These are phyloP conservation scores for Ophioderma brevispina DNA, from an alignment of 35 echinoderm and acorn worm genomes.

Conservation along the genomic window DNA sequence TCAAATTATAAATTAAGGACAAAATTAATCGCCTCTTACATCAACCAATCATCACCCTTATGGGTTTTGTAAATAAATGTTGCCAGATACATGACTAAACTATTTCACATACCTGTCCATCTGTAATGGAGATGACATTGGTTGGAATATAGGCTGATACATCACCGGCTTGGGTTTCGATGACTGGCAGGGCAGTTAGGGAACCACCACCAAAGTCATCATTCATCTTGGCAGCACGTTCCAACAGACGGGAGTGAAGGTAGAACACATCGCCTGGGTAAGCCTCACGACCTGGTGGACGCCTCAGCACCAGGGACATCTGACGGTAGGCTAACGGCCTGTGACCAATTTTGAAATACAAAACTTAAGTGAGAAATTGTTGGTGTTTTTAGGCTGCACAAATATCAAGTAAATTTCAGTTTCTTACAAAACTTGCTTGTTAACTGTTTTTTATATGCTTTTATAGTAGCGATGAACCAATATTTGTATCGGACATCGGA, in stretches of 20 bases:
- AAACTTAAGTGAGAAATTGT: neutral
- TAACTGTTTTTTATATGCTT: too few species aligned
- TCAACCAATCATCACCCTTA: too few species aligned
- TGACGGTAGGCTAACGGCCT: slow-evolving; percentile 99
- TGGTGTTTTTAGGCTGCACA: neutral
- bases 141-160: slow-evolving; percentile 99
- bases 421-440: too few species aligned
- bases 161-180: slow-evolving; percentile 99
- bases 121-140: slow-evolving; percentile 99
- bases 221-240: slow-evolving; percentile 98
- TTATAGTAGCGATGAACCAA: too few species aligned
- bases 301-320: slow-evolving; percentile 95
- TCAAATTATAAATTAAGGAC: too few species aligned
- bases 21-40: too few species aligned
- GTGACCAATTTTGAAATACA: too few species aligned
- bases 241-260: slow-evolving; percentile 96
- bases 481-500: too few species aligned
- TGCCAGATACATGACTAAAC: too few species aligned
- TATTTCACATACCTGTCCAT: slow-evolving; percentile 96
- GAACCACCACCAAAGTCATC: slow-evolving; percentile 96
- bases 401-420: neutral
- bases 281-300: slow-evolving; percentile 99
- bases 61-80: too few species aligned
- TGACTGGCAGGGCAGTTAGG: slow-evolving; percentile 93
- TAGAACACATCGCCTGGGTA: slow-evolving; percentile 99